Evolutionary conservation across 64 coral and sea anemone species (phyloP), one percentile per base, ranked within the genome.

Genomic region (Stylophora pistillata): DNA sequence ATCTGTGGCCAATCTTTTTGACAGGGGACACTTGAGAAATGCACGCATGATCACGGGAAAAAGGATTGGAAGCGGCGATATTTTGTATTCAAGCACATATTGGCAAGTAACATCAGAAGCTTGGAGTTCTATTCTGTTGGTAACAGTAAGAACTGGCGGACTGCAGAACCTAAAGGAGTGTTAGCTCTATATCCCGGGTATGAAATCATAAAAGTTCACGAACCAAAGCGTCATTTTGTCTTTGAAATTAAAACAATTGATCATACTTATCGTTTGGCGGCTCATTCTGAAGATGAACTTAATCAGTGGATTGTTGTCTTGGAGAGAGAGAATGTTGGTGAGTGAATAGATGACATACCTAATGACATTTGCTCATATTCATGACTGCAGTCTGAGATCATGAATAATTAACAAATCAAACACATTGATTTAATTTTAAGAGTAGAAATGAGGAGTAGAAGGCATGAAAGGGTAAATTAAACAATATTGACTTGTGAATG

Each of bases 171-270:
- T 9, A 95, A 89, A 77, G 93, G 93, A 30, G 96, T 98, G 17
- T 41, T 98, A 13, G 88, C 94, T 31, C 93, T 98, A 60, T 88
- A 98, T 28, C 90, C 96, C 0, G 93, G 96, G 14, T 98, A 95
- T 68, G 90, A 93, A 74, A 87, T 98, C 53, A 28, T 86, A 14
- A 89, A 92, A 66, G 85, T 98, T 6, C 71, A 88, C 32, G 90
- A 95, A 37, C 68, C 93, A 1, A 98, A 95, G 58, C 85, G 87
- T 13, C 92, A 92, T 58, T 95, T 87, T 83, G 90, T 89, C 17
- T 98, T 98, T 85, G 93, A 95, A 74, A 82, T 98, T 11, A 95
- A 98, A 63, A 95, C 96, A 30, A 87, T 92, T 13, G 96, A 98
- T 17, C 96, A 98, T 72, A 74, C 85, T 16, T 92, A 93, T 85